Conservation (phyloP, 2,113 vertebrate genomes). For the Anhinga anhinga region DNA sequence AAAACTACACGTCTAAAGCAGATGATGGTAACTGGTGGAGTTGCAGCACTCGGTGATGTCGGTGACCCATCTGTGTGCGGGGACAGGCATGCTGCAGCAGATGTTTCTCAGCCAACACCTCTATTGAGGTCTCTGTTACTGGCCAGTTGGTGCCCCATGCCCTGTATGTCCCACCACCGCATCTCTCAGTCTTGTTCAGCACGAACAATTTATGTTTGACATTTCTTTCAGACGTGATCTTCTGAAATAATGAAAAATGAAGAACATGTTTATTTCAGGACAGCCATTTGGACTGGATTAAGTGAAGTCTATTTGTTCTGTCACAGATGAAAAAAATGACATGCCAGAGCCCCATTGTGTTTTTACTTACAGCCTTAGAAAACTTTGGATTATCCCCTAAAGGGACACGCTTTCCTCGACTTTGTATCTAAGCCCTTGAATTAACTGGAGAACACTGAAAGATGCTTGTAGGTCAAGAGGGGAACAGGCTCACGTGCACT, state of each 20-base stretch:
- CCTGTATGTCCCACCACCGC: too few relatives aligned
- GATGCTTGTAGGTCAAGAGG: not conserved
- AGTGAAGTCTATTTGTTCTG: not conserved
- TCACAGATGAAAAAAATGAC: not conserved
- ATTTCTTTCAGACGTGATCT: not conserved
- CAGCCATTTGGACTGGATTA: not conserved
- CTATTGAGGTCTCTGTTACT: not conserved
- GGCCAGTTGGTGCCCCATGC: not conserved
- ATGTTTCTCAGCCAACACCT: not conserved
- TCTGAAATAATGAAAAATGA: not conserved
- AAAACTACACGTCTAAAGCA: rapidly evolving
- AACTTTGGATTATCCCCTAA: not conserved
- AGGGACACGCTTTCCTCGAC: not conserved
- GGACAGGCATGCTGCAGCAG: rapidly evolving
- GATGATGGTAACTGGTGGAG: not conserved
- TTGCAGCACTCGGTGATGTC: not conserved
- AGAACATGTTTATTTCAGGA: not conserved
- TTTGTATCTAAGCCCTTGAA: not conserved
- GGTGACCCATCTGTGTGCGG: not conserved
- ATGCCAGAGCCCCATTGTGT: not conserved
- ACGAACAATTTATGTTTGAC: not conserved
- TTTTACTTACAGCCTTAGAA: not conserved
- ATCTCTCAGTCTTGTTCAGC: not conserved
- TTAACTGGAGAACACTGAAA: not conserved
- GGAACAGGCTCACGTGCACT: not conserved